Evolutionary conservation across 2,888 invertebrate genomes (phyloP).

Genomic region (Iphiclides podalirius): DNA sequence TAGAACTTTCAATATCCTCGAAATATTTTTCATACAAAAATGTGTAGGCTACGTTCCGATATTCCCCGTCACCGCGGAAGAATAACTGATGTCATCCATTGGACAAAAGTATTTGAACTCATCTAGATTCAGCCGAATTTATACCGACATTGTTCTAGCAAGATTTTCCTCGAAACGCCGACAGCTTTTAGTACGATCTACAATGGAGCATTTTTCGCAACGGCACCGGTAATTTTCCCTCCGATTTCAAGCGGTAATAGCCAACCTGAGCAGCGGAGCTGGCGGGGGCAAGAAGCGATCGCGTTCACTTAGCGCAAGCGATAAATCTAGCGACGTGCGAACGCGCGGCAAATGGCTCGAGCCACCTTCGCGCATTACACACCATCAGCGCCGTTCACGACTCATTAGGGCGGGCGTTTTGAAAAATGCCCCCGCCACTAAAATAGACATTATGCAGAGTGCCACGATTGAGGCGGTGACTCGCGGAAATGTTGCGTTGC

Average conservation of each 20-base stretch:
- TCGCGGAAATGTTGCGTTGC: constrained; percentile 49
- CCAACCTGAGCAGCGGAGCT: not conserved
- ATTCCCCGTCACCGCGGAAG: too few relatives aligned
- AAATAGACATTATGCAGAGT: constrained; percentile 79
- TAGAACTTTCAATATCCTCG: too few relatives aligned
- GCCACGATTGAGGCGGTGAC: constrained; percentile 70
- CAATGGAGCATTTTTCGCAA: not conserved
- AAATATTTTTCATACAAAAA: too few relatives aligned
- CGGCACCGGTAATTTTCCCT: not conserved
- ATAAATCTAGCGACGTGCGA: constrained; percentile 56
- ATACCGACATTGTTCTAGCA: too few relatives aligned
- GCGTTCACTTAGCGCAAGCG: constrained; percentile 55
- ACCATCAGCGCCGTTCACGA: constrained; percentile 66
- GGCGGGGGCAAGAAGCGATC: constrained; percentile 39
- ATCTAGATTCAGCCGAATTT: too few relatives aligned
- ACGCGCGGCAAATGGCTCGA: constrained; percentile 48
- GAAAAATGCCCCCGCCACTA: constrained; percentile 67
- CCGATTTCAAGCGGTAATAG: not conserved
- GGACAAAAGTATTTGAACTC: too few relatives aligned
- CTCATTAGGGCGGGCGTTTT: constrained; percentile 65
- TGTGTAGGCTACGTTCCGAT: too few relatives aligned
- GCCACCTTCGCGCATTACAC: constrained; percentile 49
- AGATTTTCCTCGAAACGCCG: too few relatives aligned
- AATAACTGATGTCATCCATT: too few relatives aligned
- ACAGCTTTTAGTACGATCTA: too few relatives aligned